These are phyloP conservation scores for Amphipyra tragopoginis DNA, from an alignment of 2,888 invertebrate species.

Conservation along the genomic window DNA sequence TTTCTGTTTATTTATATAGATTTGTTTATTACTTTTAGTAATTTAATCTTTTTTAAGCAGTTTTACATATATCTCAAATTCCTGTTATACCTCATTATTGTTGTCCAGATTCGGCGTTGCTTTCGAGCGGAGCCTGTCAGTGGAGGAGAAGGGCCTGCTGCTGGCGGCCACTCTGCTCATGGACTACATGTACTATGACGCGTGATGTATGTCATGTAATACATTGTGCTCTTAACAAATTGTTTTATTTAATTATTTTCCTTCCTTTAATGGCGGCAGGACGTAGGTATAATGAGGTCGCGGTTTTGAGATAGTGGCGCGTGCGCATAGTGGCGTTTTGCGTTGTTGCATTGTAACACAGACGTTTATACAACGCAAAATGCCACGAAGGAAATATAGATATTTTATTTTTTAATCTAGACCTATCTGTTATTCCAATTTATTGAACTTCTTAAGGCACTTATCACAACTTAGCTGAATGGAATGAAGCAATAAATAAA, in stretches of 20 bases:
- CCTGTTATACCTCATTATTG: not conserved
- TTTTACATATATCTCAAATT: no score
- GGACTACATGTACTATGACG: slow-evolving; percentile 85
- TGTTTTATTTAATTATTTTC: slow-evolving; percentile 2
- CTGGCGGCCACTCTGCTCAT: slow-evolving; percentile 79
- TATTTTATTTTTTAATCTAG: no score
- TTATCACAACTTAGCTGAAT: no score
- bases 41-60: no score
- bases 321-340: not conserved
- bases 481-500: no score
- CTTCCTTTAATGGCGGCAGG: not conserved
- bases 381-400: no score
- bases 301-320: slow-evolving; percentile 2
- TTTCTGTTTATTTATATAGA: no score
- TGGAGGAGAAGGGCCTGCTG: slow-evolving; percentile 78
- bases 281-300: not conserved
- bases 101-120: slow-evolving; percentile 74
- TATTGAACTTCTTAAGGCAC: no score
- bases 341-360: no score
- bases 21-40: no score
- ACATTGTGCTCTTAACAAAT: slow-evolving; percentile 5
- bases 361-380: no score
- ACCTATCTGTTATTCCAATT: no score
- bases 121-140: slow-evolving; percentile 70
- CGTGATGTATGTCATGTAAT: slow-evolving; percentile 55